phyloP scores from a whole-genome alignment of 2,888 invertebrate genomes.

The Sericinus montela region DNA sequence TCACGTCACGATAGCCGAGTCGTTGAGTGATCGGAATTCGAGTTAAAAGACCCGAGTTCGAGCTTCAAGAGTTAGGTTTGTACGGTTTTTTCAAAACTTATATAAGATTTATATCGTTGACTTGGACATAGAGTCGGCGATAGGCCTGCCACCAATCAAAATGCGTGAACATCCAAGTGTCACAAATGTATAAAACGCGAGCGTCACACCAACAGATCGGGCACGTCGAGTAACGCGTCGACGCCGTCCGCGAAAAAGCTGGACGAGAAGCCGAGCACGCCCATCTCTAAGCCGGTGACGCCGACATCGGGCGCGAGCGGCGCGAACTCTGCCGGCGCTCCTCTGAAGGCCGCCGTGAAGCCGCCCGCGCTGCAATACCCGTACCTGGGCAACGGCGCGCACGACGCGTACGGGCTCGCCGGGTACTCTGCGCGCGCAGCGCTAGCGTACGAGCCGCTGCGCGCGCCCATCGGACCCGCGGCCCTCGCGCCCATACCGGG shows the following conservation, averaged over 20 bases:
- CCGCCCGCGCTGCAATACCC: constrained; percentile 83
- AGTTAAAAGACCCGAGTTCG: too few species aligned
- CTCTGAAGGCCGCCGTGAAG: constrained; percentile 77
- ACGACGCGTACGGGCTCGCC: constrained; percentile 71
- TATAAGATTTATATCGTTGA: too few species aligned
- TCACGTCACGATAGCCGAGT: too few species aligned
- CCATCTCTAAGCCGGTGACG: constrained; percentile 93
- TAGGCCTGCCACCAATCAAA: too few species aligned
- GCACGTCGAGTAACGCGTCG: constrained; percentile 94
- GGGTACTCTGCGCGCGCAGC: constrained; percentile 74
- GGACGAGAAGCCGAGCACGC: constrained; percentile 94
- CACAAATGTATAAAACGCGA: too few species aligned
- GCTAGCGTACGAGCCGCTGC: constrained; percentile 69
- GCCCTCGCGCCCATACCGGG: constrained; percentile 86
- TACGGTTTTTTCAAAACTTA: too few species aligned
- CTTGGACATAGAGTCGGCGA: too few species aligned
- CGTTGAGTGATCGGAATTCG: too few species aligned
- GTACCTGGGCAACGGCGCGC: constrained; percentile 75
- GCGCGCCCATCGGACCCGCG: constrained; percentile 73
- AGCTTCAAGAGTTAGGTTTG: too few species aligned
- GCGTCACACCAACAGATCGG: constrained; percentile 78
- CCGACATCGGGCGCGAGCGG: constrained; percentile 83
- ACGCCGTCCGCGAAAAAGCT: constrained; percentile 92
- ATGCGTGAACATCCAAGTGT: too few species aligned
- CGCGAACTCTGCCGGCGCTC: constrained; percentile 69